These are phyloP conservation scores for Onthophagus sagittarius DNA, from an alignment of 2,888 invertebrate species.

Conservation along the genomic window DNA sequence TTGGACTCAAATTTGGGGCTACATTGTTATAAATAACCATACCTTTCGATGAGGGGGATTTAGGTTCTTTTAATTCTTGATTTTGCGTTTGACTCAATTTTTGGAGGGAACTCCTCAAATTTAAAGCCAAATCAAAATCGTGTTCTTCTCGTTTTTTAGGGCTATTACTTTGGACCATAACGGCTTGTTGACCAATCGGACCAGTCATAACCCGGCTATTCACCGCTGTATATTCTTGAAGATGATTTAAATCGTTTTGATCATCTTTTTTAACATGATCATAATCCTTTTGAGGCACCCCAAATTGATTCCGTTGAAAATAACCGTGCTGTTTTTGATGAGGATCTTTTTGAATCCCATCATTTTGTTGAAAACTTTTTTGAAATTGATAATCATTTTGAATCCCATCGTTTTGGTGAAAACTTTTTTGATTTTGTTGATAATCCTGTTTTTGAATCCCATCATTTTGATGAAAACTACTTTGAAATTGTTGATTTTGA, in stretches of 20 bases:
- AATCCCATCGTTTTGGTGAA: too few species aligned
- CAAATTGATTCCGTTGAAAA: too few species aligned
- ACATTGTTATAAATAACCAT: constrained; percentile 22
- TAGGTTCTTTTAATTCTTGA: background rate
- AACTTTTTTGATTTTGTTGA: background rate
- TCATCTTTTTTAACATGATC: background rate
- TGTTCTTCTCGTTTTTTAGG: constrained; percentile 58
- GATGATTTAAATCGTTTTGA: constrained; percentile 42
- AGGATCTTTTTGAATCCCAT: background rate
- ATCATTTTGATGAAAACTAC: background rate
- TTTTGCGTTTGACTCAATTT: constrained; percentile 36
- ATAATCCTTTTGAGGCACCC: background rate
- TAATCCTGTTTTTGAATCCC: background rate
- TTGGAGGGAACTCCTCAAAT: constrained; percentile 56
- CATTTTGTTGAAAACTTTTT: background rate
- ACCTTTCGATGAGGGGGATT: background rate
- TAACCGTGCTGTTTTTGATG: background rate
- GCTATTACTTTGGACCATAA: constrained; percentile 54
- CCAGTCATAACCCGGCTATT: constrained; percentile 71
- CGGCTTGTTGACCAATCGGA: constrained; percentile 69
- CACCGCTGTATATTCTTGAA: constrained; percentile 57
- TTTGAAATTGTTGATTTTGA: too few species aligned
- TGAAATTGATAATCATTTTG: too few species aligned
- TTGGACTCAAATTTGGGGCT: background rate
- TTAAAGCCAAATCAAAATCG: constrained; percentile 53